phyloP scores from a whole-genome alignment of 2,113 vertebrate genomes.

The Ptychochromis oligacanthus region DNA sequence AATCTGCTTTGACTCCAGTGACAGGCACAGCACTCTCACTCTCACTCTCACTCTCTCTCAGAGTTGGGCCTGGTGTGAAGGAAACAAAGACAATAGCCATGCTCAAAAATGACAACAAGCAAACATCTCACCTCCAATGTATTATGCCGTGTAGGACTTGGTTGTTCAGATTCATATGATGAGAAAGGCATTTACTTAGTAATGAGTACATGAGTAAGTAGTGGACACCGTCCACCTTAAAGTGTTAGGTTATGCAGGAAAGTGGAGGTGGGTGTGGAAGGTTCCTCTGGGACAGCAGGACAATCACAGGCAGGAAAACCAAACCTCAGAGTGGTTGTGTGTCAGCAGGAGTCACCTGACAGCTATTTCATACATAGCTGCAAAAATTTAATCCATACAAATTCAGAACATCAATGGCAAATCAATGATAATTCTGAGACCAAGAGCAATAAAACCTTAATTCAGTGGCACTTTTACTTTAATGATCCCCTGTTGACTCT shows the following conservation, averaged over 20 bases:
- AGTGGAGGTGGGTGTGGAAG: not conserved
- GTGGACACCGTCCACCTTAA: not conserved
- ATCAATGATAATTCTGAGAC: not conserved
- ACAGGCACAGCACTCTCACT: too few relatives aligned
- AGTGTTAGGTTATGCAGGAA: not conserved
- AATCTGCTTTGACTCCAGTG: too few relatives aligned
- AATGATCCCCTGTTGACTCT: too few relatives aligned
- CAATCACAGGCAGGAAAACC: constrained; percentile 7
- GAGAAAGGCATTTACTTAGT: not conserved
- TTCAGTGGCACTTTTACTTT: not conserved
- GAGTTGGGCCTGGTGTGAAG: not conserved
- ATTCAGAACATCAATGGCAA: not conserved
- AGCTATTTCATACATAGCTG: not conserved
- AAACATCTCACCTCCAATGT: not conserved
- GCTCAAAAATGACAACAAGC: not conserved
- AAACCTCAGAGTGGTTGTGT: not conserved
- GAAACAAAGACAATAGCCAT: not conserved
- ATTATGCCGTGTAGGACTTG: not conserved
- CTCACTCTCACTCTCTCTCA: too few relatives aligned
- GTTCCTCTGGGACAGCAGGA: not conserved
- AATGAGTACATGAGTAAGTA: not conserved
- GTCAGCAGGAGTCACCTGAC: not conserved
- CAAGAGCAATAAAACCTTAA: not conserved
- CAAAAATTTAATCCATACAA: not conserved
- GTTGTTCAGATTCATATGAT: not conserved